Conservation (phyloP, 2,797 vertebrate species). For the Danio aesculapii region DNA sequence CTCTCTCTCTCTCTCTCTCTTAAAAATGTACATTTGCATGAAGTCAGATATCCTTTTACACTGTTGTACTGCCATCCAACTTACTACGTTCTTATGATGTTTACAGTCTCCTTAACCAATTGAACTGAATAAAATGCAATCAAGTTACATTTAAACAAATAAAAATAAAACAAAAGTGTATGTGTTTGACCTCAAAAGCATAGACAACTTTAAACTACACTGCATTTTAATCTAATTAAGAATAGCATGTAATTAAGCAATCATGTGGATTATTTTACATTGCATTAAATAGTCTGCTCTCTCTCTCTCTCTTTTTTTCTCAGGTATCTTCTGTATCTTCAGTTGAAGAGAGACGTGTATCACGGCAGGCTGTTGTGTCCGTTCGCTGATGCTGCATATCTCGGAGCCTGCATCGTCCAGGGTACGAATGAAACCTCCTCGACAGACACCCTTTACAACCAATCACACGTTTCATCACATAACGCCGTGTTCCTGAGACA, state of each 20-base stretch:
- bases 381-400: conserved; percentile 92
- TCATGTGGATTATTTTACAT: not conserved
- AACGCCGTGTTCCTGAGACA: not conserved
- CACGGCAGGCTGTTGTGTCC: conserved; percentile 96
- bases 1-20: too few relatives aligned
- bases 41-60: too few relatives aligned
- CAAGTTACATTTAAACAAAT: not conserved
- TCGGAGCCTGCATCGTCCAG: conserved; percentile 95
- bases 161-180: too few relatives aligned
- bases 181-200: too few relatives aligned
- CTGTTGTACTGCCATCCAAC: too few relatives aligned
- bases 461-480: conserved; percentile 6
- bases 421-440: conserved; percentile 77
- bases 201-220: too few relatives aligned
- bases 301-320: conserved; percentile 33
- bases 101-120: too few relatives aligned
- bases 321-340: conserved; percentile 96
- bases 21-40: too few relatives aligned
- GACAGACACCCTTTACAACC: not conserved
- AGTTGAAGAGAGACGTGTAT: conserved; percentile 96
- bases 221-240: not conserved
- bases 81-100: too few relatives aligned
- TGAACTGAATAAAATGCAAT: not conserved
- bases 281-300: too few relatives aligned
- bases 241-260: not conserved